Percentiles rank a stretch among this genome's conserved stretches.
Conservation (phyloP, 2,797 vertebrate species). For the Babyrousa celebensis region DNA sequence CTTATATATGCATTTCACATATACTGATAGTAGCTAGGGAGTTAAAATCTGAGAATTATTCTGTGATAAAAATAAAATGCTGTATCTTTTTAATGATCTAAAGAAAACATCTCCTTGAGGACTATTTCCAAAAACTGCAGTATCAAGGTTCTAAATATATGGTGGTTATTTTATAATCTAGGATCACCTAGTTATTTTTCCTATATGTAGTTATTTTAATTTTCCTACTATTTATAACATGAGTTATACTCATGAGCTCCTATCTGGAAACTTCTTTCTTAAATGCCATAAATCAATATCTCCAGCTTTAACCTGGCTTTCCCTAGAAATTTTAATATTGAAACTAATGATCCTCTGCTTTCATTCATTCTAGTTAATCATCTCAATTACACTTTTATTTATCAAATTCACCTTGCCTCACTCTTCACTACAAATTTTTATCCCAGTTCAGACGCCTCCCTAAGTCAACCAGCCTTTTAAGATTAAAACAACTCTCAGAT, state of each 20-base stretch:
- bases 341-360: not conserved
- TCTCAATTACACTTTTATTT: not conserved
- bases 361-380: not conserved
- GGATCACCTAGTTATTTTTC: not conserved
- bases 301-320: not conserved
- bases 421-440: not conserved
- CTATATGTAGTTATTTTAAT: not conserved
- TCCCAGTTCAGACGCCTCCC: not conserved
- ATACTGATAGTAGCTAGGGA: not conserved
- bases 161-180: not conserved
- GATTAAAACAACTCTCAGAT: constrained; percentile 11
- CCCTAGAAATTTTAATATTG: not conserved
- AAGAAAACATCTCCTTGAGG: constrained; percentile 18
- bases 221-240: not conserved
- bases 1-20: not conserved
- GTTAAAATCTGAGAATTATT: not conserved
- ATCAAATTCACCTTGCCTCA: not conserved
- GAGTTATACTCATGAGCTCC: constrained; percentile 15
- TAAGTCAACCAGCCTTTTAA: not conserved
- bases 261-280: not conserved
- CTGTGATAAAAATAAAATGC: not conserved
- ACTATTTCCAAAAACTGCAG: not conserved
- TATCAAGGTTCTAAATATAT: not conserved
- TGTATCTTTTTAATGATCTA: not conserved
- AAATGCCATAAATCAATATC: constrained; percentile 21